These are phyloP conservation scores for Aphelocoma californica DNA, from an alignment of 2,797 vertebrate species.

Conservation along the genomic window DNA sequence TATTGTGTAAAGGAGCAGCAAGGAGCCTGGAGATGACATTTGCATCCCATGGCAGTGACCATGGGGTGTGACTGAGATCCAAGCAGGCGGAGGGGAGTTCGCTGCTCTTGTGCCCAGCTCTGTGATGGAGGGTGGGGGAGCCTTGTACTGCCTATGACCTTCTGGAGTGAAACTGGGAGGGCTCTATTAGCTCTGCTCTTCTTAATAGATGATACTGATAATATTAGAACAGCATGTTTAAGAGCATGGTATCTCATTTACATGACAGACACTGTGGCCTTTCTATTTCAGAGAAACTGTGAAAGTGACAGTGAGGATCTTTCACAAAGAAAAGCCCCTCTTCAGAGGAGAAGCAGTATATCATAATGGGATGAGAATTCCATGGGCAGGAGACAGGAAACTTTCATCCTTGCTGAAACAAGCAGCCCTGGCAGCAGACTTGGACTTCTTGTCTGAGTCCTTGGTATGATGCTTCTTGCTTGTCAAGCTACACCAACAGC, in stretches of 20 bases:
- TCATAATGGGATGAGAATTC: constrained; percentile 74
- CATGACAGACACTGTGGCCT: background rate
- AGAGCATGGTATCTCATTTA: background rate
- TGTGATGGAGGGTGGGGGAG: background rate
- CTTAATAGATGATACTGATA: background rate
- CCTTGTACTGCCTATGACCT: background rate
- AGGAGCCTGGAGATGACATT: background rate
- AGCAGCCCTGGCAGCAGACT: background rate
- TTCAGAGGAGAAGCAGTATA: constrained; percentile 85
- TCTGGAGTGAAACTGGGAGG: background rate
- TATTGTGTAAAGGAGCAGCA: background rate
- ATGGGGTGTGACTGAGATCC: background rate
- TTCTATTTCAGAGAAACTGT: constrained; percentile 81
- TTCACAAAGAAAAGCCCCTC: constrained; percentile 71
- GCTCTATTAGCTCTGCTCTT: background rate
- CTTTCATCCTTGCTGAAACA: background rate
- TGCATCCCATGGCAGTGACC: background rate
- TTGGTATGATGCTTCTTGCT: background rate
- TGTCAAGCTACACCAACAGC: background rate
- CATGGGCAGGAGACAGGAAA: background rate
- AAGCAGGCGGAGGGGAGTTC: fast-evolving
- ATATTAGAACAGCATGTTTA: background rate
- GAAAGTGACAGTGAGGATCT: constrained; percentile 90
- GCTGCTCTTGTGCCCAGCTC: background rate
- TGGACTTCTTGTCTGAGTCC: background rate